Base-by-base conservation (phyloP, 1,140 invertebrate genomes). In the Dendrolimus punctatus region DNA sequence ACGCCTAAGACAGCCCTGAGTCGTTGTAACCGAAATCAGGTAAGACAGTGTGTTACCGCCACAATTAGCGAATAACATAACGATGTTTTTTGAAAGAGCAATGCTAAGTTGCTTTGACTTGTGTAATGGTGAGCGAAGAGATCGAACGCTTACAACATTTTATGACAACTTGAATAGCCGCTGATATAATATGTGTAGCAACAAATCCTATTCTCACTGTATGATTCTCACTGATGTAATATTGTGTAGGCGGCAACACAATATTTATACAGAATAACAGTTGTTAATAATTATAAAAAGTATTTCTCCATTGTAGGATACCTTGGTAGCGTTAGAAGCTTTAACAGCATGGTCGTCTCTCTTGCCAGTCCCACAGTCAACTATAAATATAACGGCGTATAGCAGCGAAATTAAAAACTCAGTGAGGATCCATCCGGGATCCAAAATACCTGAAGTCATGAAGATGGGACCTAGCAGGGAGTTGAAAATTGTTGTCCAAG, bases 311-410 rank as follows among this genome's bases (percentile, higher is more conserved):
- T 47, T 23, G 6, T 48, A 58, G 85, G 92, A 93, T 53, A 92
- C 92, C 0, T 81, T 92, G 6, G 80, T 93, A 6, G 91, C 90
- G 1, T 70, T 93, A n/a, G 90, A 92, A 61, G 91, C 91, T 0
- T 69, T 93, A 0, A 66, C 67, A 5, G 51, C 61, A 5, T 79
- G 80, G 73, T 66, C 76, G 0, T 53, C 71, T 0, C 46, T 62
- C 0, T 64, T 73, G 37, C 72, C 71, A 0, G 53, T 56, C 2
- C 9, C 59, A 0, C 42, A 60, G 0, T 57, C 66, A 7, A 68
- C 72, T 45, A 53, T 85, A 10, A 76, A 60, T 2, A 66, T 87
- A 10, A 68, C 55, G 5, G 66, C 70, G 0, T 53, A 46, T 5
- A 68, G 61, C 45, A 60, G 63, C 5, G 39, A 48, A 4, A n/a